A percentile compares a stretch with the other conserved stretches of the same genome.
phyloP scores from a whole-genome alignment of 2,113 vertebrate genomes.

The Cepphus grylle region DNA sequence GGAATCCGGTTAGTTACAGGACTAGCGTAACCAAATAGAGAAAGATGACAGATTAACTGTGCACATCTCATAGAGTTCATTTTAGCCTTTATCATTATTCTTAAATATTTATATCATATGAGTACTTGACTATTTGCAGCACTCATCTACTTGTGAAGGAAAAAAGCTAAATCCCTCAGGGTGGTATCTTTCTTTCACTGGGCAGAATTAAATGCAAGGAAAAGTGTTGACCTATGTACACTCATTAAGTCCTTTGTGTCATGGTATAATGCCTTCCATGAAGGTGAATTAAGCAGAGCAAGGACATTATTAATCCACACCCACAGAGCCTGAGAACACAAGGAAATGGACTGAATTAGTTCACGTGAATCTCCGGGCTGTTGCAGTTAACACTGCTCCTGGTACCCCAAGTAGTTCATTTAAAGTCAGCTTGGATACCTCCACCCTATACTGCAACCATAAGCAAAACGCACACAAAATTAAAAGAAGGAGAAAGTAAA shows the following conservation, averaged over 20 bases:
- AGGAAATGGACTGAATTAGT: not conserved
- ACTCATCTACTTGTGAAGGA: not conserved
- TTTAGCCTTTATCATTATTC: not conserved
- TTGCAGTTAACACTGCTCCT: not conserved
- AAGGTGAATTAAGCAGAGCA: not conserved
- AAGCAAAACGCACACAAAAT: not conserved
- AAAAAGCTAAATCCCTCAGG: not conserved
- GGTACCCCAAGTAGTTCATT: not conserved
- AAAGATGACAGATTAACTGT: not conserved
- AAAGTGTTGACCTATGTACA: not conserved
- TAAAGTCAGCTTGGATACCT: not conserved
- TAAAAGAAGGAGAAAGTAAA: not conserved
- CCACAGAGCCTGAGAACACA: not conserved
- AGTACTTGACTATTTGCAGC: not conserved
- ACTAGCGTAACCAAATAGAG: not conserved
- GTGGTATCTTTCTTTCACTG: not conserved
- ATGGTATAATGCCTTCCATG: not conserved
- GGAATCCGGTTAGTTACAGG: not conserved
- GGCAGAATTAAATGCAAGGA: not conserved
- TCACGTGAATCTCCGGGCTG: not conserved
- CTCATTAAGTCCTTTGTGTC: not conserved
- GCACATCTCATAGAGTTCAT: not conserved
- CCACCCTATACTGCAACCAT: not conserved
- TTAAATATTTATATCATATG: not conserved
- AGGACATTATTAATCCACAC: not conserved